Evolutionary conservation across 1,140 invertebrate genomes (phyloP), one percentile per base, ranked within the genome.

Genomic region (Aphelenchoides besseyi): DNA sequence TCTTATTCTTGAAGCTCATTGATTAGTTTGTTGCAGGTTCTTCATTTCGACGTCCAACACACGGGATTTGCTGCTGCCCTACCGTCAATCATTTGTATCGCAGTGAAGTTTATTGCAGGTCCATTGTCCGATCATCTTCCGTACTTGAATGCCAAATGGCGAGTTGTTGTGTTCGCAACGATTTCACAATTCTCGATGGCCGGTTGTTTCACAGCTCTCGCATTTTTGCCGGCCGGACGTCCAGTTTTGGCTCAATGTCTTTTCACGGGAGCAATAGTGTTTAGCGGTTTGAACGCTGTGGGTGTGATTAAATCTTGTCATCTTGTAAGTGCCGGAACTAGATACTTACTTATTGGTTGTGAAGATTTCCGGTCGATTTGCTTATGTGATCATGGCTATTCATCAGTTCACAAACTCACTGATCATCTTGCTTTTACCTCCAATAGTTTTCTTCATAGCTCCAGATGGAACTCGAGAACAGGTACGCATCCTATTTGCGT

Each of bases 121-220:
- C 77, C 77, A 9, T 52, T 72, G n/a, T 68, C 68, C 8, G 76
- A 79, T 36, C 55, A 68, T 18, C 69, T 68, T n/a, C 61, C 71
- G 18, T 71, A 28, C 67, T 57, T 75, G 26, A 48, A 36, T 2
- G 55, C 72, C 57, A 70, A 71, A 37, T 18, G 30, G 26, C 53
- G 69, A 23, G 57, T 76, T 32, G 68, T 79, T 16, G 23, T 67
- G 30, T 71, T 70, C 18, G 71, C 76, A 5, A 71, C 74, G 18
- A 41, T 78, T 28, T 80, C 73, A 28, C 75, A 80, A 48, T 67
- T 79, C 48, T 63, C 63, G 5, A 78, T 80, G 73, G 79, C 79
- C 16, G 52, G 57, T 37, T 82, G 73, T 29, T 82, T 81, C 61
- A 32, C 72, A 9, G 61, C 71, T 2, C 28, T 80, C 2, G 76